Evolutionary conservation across 2,113 vertebrate species (phyloP), one percentile per base, ranked within the genome.

Genomic region (Telmatochromis brachygnathus): DNA sequence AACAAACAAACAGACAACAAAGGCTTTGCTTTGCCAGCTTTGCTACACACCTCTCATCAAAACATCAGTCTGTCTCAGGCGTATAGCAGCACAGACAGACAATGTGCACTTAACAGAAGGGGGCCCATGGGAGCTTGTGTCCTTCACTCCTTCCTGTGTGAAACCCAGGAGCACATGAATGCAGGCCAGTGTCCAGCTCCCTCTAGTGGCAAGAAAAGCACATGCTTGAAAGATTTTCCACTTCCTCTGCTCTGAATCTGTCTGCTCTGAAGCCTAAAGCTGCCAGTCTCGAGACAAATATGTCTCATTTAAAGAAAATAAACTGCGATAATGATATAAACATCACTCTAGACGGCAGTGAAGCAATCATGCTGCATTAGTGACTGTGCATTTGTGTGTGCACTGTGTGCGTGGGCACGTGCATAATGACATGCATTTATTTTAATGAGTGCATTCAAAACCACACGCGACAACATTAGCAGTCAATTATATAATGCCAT

Each of bases 401-500:
- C 79, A 21, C 73, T 51, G 45, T 19, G 47, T 73, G 81, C 6
- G 23, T 75, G 28, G 15, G 84, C 26, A 23, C 4, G 4, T 5
- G 13, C 13, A 8, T 83, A 80, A 91, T 85, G 62, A 84, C 55
- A 23, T 86, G 77, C 88, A 77, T 91, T 89, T 88, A 83, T 87
- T 89, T 83, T 54, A 88, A 53, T 68, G 84, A 79, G 73, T 79
- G 87, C 33, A 89, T 91, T 90, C 55, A 83, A 77, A 87, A 87
- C 51, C 82, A 92, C 58, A 86, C 83, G 28, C 5, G 14, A 92
- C 92, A 87, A 89, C 91, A 88, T 87, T 70, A 91, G 88, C 89
- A 91, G 91, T 92, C 93, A 93, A 89, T 94, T 92, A 91, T 91
- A 91, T 92, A 93, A 93, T 95, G 94, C 94, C 93, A 93, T 96